Conservation (phyloP, 2,113 vertebrate species). For the Chelonoidis abingdonii region DNA sequence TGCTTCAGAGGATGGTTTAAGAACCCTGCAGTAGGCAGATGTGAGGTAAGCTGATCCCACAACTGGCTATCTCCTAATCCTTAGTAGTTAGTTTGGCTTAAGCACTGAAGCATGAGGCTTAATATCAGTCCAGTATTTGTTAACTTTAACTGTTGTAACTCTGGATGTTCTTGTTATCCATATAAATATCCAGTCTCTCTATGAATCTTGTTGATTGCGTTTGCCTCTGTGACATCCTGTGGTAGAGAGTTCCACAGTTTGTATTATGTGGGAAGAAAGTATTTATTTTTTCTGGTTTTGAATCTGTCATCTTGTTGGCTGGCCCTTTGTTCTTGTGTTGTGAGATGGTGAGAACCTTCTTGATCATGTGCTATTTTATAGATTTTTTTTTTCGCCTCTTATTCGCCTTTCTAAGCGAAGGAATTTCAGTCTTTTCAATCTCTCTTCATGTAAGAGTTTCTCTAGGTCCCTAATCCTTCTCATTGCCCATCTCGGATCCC, state of each 20-base stretch:
- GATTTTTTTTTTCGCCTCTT: not conserved
- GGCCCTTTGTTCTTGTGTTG: not conserved
- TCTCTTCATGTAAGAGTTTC: not conserved
- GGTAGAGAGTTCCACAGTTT: fast-evolving
- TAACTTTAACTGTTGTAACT: not conserved
- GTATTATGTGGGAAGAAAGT: not conserved
- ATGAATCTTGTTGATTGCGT: fast-evolving
- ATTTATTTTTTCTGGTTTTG: not conserved
- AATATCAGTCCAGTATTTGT: slow-evolving; percentile 49
- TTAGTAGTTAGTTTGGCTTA: slow-evolving; percentile 55
- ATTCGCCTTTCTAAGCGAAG: not conserved
- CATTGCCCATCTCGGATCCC: not conserved
- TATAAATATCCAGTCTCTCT: not conserved
- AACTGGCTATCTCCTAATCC: slow-evolving; percentile 45
- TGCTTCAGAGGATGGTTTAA: not conserved
- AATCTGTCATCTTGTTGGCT: not conserved
- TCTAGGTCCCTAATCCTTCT: not conserved
- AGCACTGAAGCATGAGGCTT: slow-evolving; percentile 44
- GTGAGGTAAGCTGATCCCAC: not conserved
- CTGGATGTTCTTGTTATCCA: not conserved
- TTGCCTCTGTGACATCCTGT: not conserved
- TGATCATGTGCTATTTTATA: not conserved
- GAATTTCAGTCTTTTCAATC: not conserved
- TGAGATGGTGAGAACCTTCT: not conserved
- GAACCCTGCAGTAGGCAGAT: slow-evolving; percentile 21